Evolutionary conservation across 2,797 vertebrate genomes (phyloP).

Genomic region (Molothrus ater): DNA sequence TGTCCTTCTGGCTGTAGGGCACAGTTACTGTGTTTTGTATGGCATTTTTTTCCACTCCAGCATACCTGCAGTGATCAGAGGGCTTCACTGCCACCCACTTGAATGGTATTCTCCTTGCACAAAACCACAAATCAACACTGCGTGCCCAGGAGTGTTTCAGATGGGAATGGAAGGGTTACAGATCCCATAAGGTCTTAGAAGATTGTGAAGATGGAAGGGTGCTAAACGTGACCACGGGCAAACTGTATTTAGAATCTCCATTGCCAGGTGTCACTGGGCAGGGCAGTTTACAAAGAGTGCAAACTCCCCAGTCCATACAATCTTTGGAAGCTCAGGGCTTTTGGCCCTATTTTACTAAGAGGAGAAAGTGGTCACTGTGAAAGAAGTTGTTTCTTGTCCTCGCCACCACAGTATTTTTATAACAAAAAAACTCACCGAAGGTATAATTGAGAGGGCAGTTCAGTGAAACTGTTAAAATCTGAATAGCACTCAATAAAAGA

Average conservation of each 20-base stretch:
- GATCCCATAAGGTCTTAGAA: not conserved
- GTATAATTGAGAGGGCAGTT: not conserved
- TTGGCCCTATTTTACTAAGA: not conserved
- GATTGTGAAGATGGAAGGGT: not conserved
- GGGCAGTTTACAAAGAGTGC: not conserved
- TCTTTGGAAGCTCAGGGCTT: not conserved
- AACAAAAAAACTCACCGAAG: not conserved
- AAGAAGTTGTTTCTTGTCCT: not conserved
- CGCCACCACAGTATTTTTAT: not conserved
- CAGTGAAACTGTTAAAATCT: not conserved
- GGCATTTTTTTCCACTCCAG: not conserved
- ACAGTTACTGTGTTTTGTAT: not conserved
- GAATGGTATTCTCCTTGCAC: not conserved
- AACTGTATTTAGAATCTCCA: not conserved
- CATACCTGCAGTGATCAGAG: not conserved
- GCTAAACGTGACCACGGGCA: not conserved
- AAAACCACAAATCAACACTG: not conserved
- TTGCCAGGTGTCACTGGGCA: not conserved
- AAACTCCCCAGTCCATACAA: rapidly evolving
- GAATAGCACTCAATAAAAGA: not conserved
- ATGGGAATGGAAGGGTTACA: not conserved
- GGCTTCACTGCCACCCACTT: not conserved
- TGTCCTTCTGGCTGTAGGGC: not conserved
- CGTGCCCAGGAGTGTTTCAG: not conserved
- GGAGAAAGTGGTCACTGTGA: not conserved